A percentile compares a stretch with the other conserved stretches of the same genome.
These are phyloP conservation scores for Zygothrica quintamaculata DNA, from an alignment of 2,888 invertebrate genomes.

Conservation along the genomic window DNA sequence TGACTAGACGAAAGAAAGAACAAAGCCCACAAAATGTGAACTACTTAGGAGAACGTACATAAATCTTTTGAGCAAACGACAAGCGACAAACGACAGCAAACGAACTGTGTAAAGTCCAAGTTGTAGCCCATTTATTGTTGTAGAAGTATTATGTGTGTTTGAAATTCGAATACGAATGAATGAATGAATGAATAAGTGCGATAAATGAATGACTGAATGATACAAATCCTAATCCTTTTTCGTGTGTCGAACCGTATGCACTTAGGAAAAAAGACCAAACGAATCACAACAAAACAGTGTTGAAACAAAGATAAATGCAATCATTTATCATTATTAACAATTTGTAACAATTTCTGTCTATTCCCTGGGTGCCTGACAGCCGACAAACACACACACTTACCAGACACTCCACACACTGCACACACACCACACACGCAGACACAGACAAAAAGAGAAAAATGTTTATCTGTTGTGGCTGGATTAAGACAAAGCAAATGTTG, in stretches of 20 bases:
- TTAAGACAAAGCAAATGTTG: constrained; percentile 21
- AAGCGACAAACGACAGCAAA: constrained; percentile 19
- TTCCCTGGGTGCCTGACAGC: constrained; percentile 2
- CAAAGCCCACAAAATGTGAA: constrained; percentile 28
- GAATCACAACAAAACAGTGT: constrained; percentile 21
- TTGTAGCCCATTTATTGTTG: constrained; percentile 24
- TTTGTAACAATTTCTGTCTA: constrained; percentile 42
- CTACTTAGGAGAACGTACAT: constrained; percentile 29
- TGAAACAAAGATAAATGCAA: constrained; percentile 33
- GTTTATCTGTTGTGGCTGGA: constrained; percentile 10
- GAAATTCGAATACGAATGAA: constrained; percentile 2
- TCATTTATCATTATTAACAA: constrained; percentile 64
- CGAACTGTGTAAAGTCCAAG: constrained; percentile 14
- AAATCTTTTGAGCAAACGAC: too few relatives aligned
- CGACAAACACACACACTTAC: not conserved
- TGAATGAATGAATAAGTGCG: not conserved
- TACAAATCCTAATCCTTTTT: constrained; percentile 31
- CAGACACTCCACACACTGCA: not conserved
- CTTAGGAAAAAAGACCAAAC: constrained; percentile 17
- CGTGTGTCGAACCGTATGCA: constrained; percentile 1
- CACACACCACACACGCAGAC: not conserved
- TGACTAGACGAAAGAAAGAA: constrained; percentile 13
- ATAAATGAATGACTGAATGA: constrained; percentile 34
- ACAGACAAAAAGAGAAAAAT: not conserved
- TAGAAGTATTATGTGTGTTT: not conserved